Percentiles rank a stretch among this genome's conserved stretches.
Conservation (phyloP, 2,113 vertebrate genomes). For the Tragelaphus imberbis region DNA sequence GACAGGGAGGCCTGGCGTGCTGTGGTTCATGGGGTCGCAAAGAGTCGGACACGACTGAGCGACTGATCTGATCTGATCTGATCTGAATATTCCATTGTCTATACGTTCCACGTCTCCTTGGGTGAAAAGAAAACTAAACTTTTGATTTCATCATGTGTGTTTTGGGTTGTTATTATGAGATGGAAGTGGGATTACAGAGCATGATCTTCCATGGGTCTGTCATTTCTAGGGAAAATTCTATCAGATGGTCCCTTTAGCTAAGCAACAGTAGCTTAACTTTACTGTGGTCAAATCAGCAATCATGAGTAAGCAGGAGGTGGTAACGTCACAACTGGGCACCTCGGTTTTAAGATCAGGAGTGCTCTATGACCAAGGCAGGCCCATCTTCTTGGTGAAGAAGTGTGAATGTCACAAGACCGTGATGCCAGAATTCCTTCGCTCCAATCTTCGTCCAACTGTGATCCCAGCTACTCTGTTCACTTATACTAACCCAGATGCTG, state of each 20-base stretch:
- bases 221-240: not conserved
- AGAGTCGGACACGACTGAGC: no score
- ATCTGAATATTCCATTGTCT: not conserved
- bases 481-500: not conserved
- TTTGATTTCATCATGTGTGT: not conserved
- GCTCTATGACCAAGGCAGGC: accelerated
- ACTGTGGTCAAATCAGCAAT: not conserved
- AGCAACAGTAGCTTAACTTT: not conserved
- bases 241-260: not conserved
- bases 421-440: not conserved
- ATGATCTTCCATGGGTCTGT: not conserved
- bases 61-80: no score
- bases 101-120: not conserved
- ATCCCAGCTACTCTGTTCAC: accelerated
- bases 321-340: no score
- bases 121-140: not conserved
- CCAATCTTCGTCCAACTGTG: no score
- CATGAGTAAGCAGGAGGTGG: not conserved
- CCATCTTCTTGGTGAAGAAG: not conserved
- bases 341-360: not conserved
- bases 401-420: not conserved
- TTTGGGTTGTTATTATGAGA: not conserved
- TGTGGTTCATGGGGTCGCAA: no score
- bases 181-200: not conserved
- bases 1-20: no score